Conservation (phyloP, 2,888 invertebrate genomes). For the Plagiodera versicolora region DNA sequence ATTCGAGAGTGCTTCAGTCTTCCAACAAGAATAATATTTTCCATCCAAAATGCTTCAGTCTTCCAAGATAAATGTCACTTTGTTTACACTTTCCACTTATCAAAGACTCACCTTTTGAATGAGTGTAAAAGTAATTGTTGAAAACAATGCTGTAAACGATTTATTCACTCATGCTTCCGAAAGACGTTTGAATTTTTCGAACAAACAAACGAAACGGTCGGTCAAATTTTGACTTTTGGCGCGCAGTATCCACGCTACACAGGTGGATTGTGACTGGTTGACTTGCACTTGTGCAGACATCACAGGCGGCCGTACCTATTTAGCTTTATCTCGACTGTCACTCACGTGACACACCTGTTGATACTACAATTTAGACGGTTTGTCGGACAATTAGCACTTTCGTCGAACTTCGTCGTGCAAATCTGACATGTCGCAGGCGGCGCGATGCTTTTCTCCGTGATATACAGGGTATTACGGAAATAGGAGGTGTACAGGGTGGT, state of each 20-base stretch:
- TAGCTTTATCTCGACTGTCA: constrained; percentile 19
- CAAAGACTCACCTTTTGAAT: not conserved
- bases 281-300: not conserved
- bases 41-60: no score
- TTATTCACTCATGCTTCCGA: not conserved
- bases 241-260: constrained; percentile 10
- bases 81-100: no score
- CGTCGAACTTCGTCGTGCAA: not conserved
- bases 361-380: constrained; percentile 13
- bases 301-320: constrained; percentile 9
- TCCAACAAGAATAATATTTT: no score
- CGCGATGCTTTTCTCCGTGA: not conserved
- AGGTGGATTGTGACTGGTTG: constrained; percentile 22
- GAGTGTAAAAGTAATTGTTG: not conserved
- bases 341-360: constrained; percentile 21
- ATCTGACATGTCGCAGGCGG: not conserved
- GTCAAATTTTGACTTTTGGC: constrained; percentile 10
- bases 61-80: no score
- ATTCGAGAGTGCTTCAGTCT: no score
- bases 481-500: no score
- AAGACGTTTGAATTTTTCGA: not conserved
- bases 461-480: not conserved
- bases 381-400: constrained; percentile 18
- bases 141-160: not conserved
- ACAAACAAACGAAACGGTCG: not conserved